Percentiles rank a stretch among this genome's conserved stretches.
Evolutionary conservation across 2,888 invertebrate species (phyloP).

Genomic region (Muschampia plurimacula): DNA sequence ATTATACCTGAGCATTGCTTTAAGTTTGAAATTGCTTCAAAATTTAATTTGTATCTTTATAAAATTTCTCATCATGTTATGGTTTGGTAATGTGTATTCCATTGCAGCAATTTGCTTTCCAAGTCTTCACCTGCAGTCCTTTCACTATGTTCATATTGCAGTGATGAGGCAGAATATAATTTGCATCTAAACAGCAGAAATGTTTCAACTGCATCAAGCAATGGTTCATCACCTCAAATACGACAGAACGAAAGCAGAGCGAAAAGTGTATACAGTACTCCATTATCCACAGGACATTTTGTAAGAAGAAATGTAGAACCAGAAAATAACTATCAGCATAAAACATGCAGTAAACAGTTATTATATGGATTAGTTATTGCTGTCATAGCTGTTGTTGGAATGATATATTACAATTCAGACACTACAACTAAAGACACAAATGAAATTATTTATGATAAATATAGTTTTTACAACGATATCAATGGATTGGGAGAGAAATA

Average conservation of each 20-base stretch:
- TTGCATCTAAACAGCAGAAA: slow-evolving; percentile 35
- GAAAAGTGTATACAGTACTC: slow-evolving; percentile 11
- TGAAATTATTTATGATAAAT: slow-evolving; percentile 56
- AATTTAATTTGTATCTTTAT: not conserved
- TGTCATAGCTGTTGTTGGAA: not conserved
- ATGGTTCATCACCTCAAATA: slow-evolving; percentile 11
- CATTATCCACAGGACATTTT: slow-evolving; percentile 9
- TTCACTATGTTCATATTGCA: slow-evolving; percentile 67
- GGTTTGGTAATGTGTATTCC: slow-evolving; percentile 71
- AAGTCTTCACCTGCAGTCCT: slow-evolving; percentile 73
- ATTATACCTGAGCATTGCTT: not conserved
- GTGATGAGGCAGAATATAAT: slow-evolving; percentile 53
- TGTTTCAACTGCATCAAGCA: not conserved
- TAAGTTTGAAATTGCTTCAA: not conserved
- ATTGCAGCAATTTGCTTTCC: slow-evolving; percentile 70
- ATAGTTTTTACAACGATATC: slow-evolving; percentile 65
- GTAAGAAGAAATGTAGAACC: slow-evolving; percentile 2
- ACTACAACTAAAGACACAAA: slow-evolving; percentile 17
- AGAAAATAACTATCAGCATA: not conserved
- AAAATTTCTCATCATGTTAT: slow-evolving; percentile 42
- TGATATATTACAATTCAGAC: no score
- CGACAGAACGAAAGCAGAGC: slow-evolving; percentile 11
- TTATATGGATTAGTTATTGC: slow-evolving; percentile 5
- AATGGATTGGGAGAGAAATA: slow-evolving; percentile 64
- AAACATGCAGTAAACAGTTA: not conserved